phyloP scores from a whole-genome alignment of 2,113 vertebrate species.

The Charina bottae region DNA sequence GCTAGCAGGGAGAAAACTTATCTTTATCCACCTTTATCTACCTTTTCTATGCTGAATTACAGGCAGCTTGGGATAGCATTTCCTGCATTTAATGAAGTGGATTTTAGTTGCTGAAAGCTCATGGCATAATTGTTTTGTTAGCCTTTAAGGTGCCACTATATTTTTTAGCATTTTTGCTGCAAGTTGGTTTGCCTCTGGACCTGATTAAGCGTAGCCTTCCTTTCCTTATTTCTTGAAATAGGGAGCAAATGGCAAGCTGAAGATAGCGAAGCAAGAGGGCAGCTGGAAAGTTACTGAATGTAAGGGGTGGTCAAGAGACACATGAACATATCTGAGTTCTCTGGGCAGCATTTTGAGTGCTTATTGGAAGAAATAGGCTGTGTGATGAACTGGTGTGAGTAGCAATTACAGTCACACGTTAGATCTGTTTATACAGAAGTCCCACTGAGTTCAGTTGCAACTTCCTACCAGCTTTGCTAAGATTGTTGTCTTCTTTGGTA shows the following conservation, averaged over 20 bases:
- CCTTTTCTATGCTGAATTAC: background rate
- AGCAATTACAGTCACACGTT: background rate
- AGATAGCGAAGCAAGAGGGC: background rate
- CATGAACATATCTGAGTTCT: background rate
- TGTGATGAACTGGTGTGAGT: background rate
- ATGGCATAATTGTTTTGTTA: background rate
- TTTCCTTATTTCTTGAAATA: background rate
- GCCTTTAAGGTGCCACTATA: background rate
- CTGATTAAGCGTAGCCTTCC: background rate
- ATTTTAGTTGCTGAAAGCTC: background rate
- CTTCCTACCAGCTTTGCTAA: background rate
- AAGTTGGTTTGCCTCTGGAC: background rate
- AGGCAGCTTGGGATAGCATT: background rate
- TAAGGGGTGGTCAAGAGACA: background rate
- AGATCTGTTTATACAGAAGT: constrained; percentile 3
- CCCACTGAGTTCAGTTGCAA: background rate
- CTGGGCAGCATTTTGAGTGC: background rate
- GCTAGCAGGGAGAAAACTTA: background rate
- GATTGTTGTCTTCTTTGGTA: background rate
- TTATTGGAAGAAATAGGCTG: background rate
- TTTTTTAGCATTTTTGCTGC: background rate
- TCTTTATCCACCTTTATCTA: background rate
- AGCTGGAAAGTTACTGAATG: background rate
- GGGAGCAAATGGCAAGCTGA: background rate
- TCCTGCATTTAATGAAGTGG: background rate